These are phyloP conservation scores for Smittia sp. DNA, from an alignment of 2,888 invertebrate species.

Conservation along the genomic window DNA sequence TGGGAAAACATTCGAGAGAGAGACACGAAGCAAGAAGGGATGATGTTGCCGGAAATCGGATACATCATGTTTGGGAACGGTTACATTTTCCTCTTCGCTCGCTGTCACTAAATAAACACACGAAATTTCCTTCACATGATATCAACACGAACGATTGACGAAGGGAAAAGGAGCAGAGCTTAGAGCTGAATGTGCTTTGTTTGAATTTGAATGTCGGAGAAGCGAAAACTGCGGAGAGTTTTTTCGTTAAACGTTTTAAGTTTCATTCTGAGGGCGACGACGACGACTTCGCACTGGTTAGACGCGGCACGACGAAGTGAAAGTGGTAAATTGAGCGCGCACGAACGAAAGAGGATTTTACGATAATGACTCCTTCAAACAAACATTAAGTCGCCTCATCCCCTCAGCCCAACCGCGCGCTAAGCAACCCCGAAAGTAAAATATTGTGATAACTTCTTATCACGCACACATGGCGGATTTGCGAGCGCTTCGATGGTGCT, in stretches of 20 bases:
- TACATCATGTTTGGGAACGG: conserved; percentile 18
- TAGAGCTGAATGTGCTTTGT: too few species aligned
- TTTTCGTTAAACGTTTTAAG: background rate
- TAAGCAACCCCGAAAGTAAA: background rate
- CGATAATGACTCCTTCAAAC: background rate
- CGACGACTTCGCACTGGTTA: background rate
- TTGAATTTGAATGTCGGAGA: too few species aligned
- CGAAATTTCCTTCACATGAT: background rate
- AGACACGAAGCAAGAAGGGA: background rate
- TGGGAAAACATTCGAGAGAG: background rate
- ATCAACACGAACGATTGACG: background rate
- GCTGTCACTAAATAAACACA: background rate
- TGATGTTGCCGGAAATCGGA: conserved; percentile 32
- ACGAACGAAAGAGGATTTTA: background rate
- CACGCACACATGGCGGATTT: conserved; percentile 12
- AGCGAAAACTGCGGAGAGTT: background rate
- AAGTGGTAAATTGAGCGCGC: background rate
- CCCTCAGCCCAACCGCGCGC: background rate
- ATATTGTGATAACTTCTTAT: conserved; percentile 8
- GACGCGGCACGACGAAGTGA: background rate
- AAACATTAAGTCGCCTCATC: background rate
- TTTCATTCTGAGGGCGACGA: background rate
- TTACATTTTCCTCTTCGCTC: background rate
- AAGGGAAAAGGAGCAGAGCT: too few species aligned
- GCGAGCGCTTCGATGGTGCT: background rate